These are phyloP conservation scores for Drosophila takahashii DNA, from an alignment of 1,140 invertebrate species.

Conservation along the genomic window DNA sequence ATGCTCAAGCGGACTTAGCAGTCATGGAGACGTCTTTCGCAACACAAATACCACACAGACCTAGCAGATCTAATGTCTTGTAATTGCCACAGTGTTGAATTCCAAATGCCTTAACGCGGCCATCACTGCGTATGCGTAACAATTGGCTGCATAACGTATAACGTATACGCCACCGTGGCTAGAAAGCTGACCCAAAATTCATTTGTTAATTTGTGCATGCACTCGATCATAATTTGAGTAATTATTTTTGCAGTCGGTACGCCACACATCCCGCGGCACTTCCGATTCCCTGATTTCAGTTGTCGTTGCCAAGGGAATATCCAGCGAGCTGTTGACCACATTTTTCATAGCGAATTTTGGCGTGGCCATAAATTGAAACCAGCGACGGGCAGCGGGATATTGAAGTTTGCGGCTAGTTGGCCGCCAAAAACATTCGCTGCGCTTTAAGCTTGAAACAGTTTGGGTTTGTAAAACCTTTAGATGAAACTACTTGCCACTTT, in stretches of 20 bases:
- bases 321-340: constrained; percentile 21
- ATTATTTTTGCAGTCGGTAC: constrained; percentile 64
- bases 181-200: constrained; percentile 25
- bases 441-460: constrained; percentile 10
- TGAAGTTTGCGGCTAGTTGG: neutral
- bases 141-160: neutral
- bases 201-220: constrained; percentile 63
- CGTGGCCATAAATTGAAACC: constrained; percentile 21
- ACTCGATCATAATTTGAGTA: constrained; percentile 67
- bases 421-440: neutral
- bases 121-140: constrained; percentile 20
- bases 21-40: constrained; percentile 11
- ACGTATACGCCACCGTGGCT: constrained; percentile 6
- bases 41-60: neutral
- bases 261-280: constrained; percentile 1
- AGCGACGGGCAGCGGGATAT: neutral
- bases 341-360: constrained; percentile 8
- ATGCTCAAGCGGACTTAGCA: constrained; percentile 25
- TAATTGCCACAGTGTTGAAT: neutral
- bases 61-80: neutral
- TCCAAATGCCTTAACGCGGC: neutral
- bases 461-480: neutral
- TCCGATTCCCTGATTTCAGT: neutral
- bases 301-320: constrained; percentile 28
- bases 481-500: constrained; percentile 33